Evolutionary conservation across 1,140 invertebrate species (phyloP).

Genomic region (Nylanderia fulva): DNA sequence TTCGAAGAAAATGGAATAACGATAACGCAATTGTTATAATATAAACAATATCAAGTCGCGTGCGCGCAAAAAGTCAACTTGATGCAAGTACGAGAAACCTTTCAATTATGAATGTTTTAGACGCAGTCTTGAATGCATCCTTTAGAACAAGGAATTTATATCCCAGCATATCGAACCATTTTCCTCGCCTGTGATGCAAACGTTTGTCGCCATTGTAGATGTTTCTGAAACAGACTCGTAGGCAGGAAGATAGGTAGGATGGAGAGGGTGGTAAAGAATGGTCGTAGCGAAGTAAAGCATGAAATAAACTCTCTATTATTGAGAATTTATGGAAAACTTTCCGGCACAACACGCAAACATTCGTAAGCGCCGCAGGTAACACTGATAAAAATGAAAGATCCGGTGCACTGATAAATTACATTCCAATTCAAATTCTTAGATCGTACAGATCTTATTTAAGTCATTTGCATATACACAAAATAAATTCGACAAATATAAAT

Average conservation of each 20-base stretch:
- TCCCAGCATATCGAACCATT: slow-evolving; percentile 42
- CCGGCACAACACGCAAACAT: not conserved
- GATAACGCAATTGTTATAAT: slow-evolving; percentile 1
- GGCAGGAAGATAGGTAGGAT: slow-evolving; percentile 30
- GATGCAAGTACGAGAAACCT: slow-evolving; percentile 16
- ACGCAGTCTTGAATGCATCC: slow-evolving; percentile 17
- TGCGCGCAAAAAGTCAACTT: slow-evolving; percentile 14
- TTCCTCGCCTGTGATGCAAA: slow-evolving; percentile 29
- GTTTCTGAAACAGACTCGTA: slow-evolving; percentile 33
- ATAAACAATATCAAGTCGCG: not conserved
- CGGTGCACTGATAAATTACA: not conserved
- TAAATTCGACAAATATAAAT: not conserved
- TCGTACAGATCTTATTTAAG: not conserved
- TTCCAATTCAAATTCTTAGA: not conserved
- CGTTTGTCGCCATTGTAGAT: slow-evolving; percentile 50
- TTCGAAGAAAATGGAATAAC: not conserved
- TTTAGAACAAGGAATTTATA: slow-evolving; percentile 48
- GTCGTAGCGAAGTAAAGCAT: not conserved
- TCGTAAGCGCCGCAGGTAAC: not conserved
- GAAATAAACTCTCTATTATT: slow-evolving; percentile 26
- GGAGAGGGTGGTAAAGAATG: slow-evolving; percentile 25
- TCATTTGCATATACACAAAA: not conserved
- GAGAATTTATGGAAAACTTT: slow-evolving; percentile 8
- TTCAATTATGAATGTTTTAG: slow-evolving; percentile 43
- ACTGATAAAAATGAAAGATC: slow-evolving; percentile 2